Percentiles rank a stretch among this genome's conserved stretches.
Evolutionary conservation across 2,113 vertebrate species (phyloP).

Genomic region (Sclerurus mexicanus): DNA sequence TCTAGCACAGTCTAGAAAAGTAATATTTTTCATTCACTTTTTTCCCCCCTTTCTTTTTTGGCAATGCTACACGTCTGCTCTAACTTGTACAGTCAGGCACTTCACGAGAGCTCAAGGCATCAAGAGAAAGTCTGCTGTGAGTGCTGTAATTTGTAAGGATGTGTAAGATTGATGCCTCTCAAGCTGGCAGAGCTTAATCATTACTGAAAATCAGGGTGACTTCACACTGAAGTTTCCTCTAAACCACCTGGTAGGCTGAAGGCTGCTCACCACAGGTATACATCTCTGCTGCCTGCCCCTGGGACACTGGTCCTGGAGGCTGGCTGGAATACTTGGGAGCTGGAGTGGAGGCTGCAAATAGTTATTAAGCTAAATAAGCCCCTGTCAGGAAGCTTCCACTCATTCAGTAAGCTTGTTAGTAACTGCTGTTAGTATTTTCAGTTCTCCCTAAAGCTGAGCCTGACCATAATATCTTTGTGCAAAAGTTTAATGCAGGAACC

Average conservation of each 20-base stretch:
- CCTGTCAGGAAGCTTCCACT: not conserved
- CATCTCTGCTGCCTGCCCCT: fast-evolving
- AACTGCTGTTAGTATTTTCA: not conserved
- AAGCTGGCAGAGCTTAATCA: not conserved
- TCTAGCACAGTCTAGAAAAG: not conserved
- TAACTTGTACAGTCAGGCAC: not conserved
- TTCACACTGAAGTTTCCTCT: not conserved
- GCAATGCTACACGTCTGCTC: not conserved
- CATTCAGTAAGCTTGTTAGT: not conserved
- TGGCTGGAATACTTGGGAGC: not conserved
- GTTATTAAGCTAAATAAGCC: not conserved
- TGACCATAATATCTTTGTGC: not conserved
- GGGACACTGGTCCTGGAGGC: not conserved
- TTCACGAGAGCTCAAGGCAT: not conserved
- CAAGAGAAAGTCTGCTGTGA: not conserved
- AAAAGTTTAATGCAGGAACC: not conserved
- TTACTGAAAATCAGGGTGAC: not conserved
- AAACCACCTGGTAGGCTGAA: not conserved
- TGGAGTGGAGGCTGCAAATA: not conserved
- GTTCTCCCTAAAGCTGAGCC: not conserved
- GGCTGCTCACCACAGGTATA: fast-evolving
- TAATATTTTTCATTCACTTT: not conserved
- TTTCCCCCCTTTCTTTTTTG: fast-evolving
- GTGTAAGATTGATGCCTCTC: not conserved
- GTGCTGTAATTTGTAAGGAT: not conserved